Percentiles rank a stretch among this genome's conserved stretches.
Evolutionary conservation across 2,888 invertebrate genomes (phyloP).

Genomic region (Iselma pallidipennis): DNA sequence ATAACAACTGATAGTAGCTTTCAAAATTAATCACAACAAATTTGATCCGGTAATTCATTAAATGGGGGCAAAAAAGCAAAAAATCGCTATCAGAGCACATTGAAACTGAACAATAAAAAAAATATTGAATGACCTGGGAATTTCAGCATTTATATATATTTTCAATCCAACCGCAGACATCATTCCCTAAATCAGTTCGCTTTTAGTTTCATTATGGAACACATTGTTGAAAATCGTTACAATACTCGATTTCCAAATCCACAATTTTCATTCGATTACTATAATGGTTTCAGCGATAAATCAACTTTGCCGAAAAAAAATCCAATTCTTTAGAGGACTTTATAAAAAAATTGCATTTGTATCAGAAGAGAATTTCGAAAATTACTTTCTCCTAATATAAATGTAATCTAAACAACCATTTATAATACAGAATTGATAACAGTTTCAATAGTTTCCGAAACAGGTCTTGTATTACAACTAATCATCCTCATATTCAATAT

Average conservation of each 20-base stretch:
- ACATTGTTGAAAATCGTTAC: neutral
- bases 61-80: no score
- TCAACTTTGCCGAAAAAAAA: neutral
- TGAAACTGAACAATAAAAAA: no score
- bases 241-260: neutral
- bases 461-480: neutral
- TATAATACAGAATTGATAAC: neutral
- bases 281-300: neutral
- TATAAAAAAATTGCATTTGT: no score
- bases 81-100: no score
- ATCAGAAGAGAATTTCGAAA: no score
- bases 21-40: no score
- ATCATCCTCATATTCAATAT: neutral
- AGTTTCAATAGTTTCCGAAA: neutral
- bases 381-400: no score
- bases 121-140: no score
- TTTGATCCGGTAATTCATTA: no score
- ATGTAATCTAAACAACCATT: neutral
- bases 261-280: neutral
- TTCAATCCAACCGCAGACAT: neutral
- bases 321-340: no score
- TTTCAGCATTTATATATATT: no score
- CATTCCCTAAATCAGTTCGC: neutral
- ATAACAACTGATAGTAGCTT: no score
- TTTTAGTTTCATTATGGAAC: neutral